Evolutionary conservation across 2,888 invertebrate species (phyloP).

Genomic region (Nemotelus nigrinus): DNA sequence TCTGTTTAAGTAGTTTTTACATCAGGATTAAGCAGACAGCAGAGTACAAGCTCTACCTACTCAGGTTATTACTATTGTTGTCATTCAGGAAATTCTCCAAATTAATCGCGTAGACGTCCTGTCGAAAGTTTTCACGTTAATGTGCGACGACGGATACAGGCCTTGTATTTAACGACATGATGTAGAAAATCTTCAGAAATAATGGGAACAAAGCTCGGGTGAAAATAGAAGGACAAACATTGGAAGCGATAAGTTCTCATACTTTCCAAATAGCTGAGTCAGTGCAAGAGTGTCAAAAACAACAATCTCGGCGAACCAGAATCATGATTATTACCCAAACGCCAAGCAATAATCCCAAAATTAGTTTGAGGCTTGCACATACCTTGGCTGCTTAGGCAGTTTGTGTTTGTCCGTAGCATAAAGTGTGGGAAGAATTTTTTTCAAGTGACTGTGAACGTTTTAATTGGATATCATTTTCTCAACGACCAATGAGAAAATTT

Average conservation of each 20-base stretch:
- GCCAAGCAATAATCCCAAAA: conserved; percentile 26
- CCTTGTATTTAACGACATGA: too few relatives aligned
- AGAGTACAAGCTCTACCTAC: conserved; percentile 19
- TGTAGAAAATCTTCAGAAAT: too few relatives aligned
- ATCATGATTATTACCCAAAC: conserved; percentile 29
- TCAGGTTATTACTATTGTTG: conserved; percentile 33
- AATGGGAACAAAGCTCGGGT: neutral
- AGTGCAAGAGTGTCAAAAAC: neutral
- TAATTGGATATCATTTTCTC: too few relatives aligned
- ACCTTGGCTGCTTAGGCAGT: neutral
- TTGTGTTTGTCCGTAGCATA: too few relatives aligned
- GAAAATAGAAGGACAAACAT: conserved; percentile 49
- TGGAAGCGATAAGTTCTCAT: conserved; percentile 51
- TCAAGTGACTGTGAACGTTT: too few relatives aligned
- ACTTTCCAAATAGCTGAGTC: conserved; percentile 43
- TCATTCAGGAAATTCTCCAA: conserved; percentile 29
- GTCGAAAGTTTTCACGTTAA: neutral
- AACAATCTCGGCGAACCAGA: conserved; percentile 15
- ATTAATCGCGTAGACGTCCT: conserved; percentile 38
- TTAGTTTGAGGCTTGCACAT: conserved; percentile 14
- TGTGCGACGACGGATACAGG: too few relatives aligned
- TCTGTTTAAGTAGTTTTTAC: conserved; percentile 42
- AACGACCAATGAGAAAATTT: too few relatives aligned
- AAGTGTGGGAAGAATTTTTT: too few relatives aligned
- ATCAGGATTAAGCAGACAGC: conserved; percentile 28